Conservation (phyloP, 2,888 invertebrate species). For the Zele albiditarsus region DNA sequence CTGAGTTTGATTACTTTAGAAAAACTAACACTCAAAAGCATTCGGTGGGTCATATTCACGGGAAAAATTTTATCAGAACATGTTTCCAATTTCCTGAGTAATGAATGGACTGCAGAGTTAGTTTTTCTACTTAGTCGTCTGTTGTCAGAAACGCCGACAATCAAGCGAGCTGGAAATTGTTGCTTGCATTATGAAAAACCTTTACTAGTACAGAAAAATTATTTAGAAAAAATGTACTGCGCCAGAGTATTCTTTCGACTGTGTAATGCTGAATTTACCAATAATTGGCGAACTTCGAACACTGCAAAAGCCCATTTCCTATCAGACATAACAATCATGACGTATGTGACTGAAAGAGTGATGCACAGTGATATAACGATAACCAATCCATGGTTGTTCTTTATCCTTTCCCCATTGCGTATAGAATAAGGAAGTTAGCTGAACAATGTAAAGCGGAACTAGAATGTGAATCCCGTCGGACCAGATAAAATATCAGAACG, state of each 20-base stretch:
- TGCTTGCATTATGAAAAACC: slow-evolving; percentile 18
- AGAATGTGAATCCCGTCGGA: too few relatives aligned
- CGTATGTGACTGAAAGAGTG: not conserved
- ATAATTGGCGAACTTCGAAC: slow-evolving; percentile 7
- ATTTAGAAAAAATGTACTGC: not conserved
- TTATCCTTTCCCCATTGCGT: slow-evolving; percentile 21
- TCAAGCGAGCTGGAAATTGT: slow-evolving; percentile 2
- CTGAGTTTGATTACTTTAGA: too few relatives aligned
- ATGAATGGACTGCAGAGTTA: too few relatives aligned
- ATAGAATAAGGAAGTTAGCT: not conserved
- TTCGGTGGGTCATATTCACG: too few relatives aligned
- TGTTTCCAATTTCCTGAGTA: too few relatives aligned
- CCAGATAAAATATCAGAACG: not conserved
- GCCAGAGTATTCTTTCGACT: not conserved
- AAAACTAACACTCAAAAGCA: too few relatives aligned
- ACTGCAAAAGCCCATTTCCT: not conserved
- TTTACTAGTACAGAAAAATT: slow-evolving; percentile 24
- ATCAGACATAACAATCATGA: not conserved
- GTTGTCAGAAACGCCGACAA: slow-evolving; percentile 16
- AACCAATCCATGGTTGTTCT: slow-evolving; percentile 1
- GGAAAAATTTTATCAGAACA: too few relatives aligned
- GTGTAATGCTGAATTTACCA: not conserved
- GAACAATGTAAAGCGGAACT: too few relatives aligned
- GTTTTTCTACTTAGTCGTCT: too few relatives aligned
- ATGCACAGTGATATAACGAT: not conserved